Conservation (phyloP, 2,888 invertebrate genomes). For the Maniola hyperantus region DNA sequence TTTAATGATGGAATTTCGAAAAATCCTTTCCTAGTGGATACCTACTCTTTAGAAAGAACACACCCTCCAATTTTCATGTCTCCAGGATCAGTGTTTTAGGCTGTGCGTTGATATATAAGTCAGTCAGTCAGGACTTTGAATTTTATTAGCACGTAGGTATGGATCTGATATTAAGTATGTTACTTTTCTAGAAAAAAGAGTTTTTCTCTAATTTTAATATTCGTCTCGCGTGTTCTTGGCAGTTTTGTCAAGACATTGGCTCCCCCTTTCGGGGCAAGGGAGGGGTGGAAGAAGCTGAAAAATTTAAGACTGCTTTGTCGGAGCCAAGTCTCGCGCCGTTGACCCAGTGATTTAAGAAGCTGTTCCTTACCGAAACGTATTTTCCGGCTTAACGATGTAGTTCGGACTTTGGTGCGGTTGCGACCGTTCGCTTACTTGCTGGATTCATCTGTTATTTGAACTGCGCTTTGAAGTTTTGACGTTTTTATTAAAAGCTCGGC, state of each 20-base stretch:
- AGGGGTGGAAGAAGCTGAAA: slow-evolving; percentile 32
- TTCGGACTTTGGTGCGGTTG: slow-evolving; percentile 31
- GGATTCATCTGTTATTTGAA: slow-evolving; percentile 25
- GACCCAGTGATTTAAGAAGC: slow-evolving; percentile 42
- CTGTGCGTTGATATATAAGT: no score
- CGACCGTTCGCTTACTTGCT: slow-evolving; percentile 29
- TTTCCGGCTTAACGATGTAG: slow-evolving; percentile 41
- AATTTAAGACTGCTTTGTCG: slow-evolving; percentile 38
- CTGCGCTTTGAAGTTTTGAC: slow-evolving; percentile 6
- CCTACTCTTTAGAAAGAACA: no score
- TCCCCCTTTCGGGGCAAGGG: slow-evolving; percentile 15
- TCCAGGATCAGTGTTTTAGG: no score
- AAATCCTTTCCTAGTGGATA: no score
- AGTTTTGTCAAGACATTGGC: slow-evolving; percentile 30
- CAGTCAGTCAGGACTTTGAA: no score
- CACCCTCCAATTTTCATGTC: no score
- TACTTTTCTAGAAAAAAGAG: no score
- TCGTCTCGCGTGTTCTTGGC: slow-evolving; percentile 21
- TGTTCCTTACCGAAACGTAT: slow-evolving; percentile 40
- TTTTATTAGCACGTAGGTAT: no score
- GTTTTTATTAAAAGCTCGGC: slow-evolving; percentile 7
- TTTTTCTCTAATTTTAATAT: slow-evolving; percentile 14
- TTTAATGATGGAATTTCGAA: no score
- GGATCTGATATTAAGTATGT: no score
- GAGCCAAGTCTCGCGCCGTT: slow-evolving; percentile 44